phyloP scores from a whole-genome alignment of 2,113 vertebrate species.

The Xyrauchen texanus region DNA sequence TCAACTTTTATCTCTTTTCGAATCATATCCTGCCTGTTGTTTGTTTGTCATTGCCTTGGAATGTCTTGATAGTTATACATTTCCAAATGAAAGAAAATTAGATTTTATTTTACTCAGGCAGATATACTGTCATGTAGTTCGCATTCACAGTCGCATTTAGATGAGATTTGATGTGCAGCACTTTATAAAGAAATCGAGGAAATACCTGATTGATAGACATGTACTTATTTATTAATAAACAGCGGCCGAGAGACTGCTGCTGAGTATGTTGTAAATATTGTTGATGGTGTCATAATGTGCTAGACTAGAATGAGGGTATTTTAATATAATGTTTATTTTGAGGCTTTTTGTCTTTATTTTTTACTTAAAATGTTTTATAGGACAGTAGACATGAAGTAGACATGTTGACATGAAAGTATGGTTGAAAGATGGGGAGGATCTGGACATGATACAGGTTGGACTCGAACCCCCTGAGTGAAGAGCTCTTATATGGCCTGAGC shows the following conservation, averaged over 20 bases:
- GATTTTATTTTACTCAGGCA: neutral
- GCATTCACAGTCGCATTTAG: neutral
- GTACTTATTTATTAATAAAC: slow-evolving; percentile 10
- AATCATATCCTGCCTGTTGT: slow-evolving; percentile 42
- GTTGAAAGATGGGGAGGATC: too few relatives aligned
- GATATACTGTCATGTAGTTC: slow-evolving; percentile 9
- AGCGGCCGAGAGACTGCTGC: neutral
- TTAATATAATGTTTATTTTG: too few relatives aligned
- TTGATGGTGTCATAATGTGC: neutral
- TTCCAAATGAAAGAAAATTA: slow-evolving; percentile 29
- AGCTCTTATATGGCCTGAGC: too few relatives aligned
- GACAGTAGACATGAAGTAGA: too few relatives aligned
- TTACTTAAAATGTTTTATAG: too few relatives aligned
- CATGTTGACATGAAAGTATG: too few relatives aligned
- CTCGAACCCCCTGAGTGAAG: too few relatives aligned
- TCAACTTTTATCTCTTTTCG: slow-evolving; percentile 52
- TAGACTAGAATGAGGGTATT: neutral
- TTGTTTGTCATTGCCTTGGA: slow-evolving; percentile 45
- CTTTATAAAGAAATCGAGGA: neutral
- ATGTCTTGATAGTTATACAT: slow-evolving; percentile 41
- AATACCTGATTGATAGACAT: neutral
- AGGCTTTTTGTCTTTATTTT: too few relatives aligned
- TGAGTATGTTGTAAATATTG: neutral
- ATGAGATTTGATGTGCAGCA: slow-evolving; percentile 14
- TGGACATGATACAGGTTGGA: too few relatives aligned